These are phyloP conservation scores for Orthochromis malagaraziensis DNA, from an alignment of 2,113 vertebrate species.

Conservation along the genomic window DNA sequence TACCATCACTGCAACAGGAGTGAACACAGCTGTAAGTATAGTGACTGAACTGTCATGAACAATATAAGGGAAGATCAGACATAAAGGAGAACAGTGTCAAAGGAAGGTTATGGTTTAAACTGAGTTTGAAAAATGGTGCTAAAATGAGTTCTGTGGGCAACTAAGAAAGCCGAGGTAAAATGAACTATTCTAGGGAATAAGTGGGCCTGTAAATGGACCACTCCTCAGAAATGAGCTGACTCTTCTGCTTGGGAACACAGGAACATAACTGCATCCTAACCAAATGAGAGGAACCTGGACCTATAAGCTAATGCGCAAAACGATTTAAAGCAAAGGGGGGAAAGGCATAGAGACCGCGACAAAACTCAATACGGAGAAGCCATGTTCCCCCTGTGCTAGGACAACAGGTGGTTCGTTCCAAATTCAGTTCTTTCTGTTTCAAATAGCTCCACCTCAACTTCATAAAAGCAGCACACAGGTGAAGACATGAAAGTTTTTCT, in stretches of 20 bases:
- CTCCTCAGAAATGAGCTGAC: background rate
- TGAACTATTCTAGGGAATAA: background rate
- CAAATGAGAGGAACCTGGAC: background rate
- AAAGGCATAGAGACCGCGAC: background rate
- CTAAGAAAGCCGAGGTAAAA: background rate
- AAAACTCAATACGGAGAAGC: background rate
- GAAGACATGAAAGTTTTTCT: background rate
- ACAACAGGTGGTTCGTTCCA: background rate
- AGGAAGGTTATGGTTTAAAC: background rate
- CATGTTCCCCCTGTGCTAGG: background rate
- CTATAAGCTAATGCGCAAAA: background rate
- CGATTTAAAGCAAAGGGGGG: background rate
- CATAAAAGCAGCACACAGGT: background rate
- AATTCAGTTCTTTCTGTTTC: background rate
- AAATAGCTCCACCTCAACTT: background rate
- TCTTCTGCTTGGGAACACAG: background rate
- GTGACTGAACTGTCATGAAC: background rate
- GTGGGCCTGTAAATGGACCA: background rate
- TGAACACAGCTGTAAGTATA: background rate
- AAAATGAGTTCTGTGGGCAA: background rate
- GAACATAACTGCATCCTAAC: background rate
- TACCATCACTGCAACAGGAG: conserved; percentile 56
- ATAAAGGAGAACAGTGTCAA: background rate
- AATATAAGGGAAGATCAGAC: background rate
- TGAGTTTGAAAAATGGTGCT: background rate